Percentiles rank a stretch among this genome's conserved stretches.
Evolutionary conservation across 2,113 vertebrate genomes (phyloP).

Genomic region (Eulemur macaco): DNA sequence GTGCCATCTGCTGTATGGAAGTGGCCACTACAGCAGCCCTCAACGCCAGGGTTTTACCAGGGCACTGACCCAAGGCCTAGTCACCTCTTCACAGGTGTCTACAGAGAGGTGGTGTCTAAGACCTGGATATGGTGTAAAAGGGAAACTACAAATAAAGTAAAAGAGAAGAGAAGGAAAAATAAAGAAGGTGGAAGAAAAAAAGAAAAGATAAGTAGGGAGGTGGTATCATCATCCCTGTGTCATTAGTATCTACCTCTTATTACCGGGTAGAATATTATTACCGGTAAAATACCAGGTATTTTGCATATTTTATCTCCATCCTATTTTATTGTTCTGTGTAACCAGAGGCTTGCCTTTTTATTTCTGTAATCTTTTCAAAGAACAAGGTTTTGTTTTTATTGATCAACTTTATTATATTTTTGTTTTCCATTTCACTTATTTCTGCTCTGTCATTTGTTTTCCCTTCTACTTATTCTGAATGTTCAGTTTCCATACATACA

Average conservation of each 20-base stretch:
- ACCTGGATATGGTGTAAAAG: neutral
- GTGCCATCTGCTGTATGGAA: constrained; percentile 72
- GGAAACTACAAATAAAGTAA: neutral
- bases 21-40: neutral
- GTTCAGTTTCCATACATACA: neutral
- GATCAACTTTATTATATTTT: neutral
- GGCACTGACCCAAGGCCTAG: fast-evolving
- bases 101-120: neutral
- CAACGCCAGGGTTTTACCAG: fast-evolving
- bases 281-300: neutral
- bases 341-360: neutral
- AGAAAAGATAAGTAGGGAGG: neutral
- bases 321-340: neutral
- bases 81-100: neutral
- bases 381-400: neutral
- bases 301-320: neutral
- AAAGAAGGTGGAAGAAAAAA: neutral
- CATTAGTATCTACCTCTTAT: neutral
- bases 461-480: neutral
- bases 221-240: fast-evolving
- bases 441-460: neutral
- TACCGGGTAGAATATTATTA: neutral
- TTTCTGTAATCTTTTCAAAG: neutral
- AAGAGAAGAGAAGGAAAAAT: neutral
- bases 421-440: neutral